Percentiles rank a stretch among this genome's conserved stretches.
These are phyloP conservation scores for Gandaritis pyraliata DNA, from an alignment of 2,888 invertebrate species.

Conservation along the genomic window DNA sequence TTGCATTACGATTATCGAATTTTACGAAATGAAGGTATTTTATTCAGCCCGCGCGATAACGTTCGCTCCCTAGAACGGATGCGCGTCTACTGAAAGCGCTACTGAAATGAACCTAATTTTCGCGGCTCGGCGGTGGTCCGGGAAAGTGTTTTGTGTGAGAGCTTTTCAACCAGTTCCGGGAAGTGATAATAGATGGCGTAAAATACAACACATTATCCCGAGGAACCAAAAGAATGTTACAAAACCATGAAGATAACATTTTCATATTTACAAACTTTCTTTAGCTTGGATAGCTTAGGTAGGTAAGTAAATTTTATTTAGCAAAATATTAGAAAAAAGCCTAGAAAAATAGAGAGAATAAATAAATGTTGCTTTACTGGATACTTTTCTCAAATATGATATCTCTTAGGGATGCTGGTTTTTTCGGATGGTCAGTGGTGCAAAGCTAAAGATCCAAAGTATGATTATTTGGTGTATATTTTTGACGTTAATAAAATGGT, in stretches of 20 bases:
- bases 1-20: constrained; percentile 32
- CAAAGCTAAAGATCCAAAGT: constrained; percentile 32
- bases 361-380: constrained; percentile 47
- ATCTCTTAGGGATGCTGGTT: constrained; percentile 47
- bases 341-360: constrained; percentile 20
- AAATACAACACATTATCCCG: constrained; percentile 18
- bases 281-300: too few relatives aligned
- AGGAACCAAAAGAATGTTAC: too few relatives aligned
- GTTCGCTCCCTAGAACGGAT: constrained; percentile 47
- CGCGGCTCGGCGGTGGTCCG: constrained; percentile 56
- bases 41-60: constrained; percentile 33
- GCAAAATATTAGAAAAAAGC: too few relatives aligned
- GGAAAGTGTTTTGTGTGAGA: constrained; percentile 54
- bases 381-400: constrained; percentile 48
- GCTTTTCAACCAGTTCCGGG: constrained; percentile 47
- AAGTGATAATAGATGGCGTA: constrained; percentile 54
- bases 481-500: too few relatives aligned
- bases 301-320: too few relatives aligned
- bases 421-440: constrained; percentile 43
- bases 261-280: too few relatives aligned
- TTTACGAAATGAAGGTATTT: constrained; percentile 35
- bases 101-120: constrained; percentile 71
- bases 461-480: too few relatives aligned
- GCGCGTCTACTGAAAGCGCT: constrained; percentile 67
- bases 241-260: too few relatives aligned